phyloP scores from a whole-genome alignment of 2,113 vertebrate genomes.

The Gracilinanus agilis region DNA sequence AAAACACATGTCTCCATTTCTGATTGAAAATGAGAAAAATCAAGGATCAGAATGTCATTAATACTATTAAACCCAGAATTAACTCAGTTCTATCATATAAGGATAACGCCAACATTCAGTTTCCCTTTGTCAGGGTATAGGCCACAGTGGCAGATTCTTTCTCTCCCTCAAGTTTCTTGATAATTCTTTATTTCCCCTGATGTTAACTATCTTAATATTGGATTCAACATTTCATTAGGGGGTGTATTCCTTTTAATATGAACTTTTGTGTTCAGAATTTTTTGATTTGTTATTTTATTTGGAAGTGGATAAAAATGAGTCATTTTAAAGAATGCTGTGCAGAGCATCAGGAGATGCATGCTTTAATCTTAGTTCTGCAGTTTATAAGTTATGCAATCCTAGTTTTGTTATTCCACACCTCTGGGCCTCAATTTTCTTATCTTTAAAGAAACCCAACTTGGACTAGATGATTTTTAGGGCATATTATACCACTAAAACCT shows the following conservation, averaged over 20 bases:
- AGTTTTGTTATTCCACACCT: not conserved
- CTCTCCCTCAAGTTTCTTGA: not conserved
- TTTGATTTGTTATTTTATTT: not conserved
- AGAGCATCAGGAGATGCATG: not conserved
- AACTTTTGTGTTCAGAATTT: not conserved
- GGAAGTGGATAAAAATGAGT: not conserved
- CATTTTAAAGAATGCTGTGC: not conserved
- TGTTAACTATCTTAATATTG: not conserved
- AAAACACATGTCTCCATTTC: slow-evolving; percentile 70
- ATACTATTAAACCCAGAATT: slow-evolving; percentile 74
- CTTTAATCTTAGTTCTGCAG: not conserved
- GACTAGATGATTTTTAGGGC: not conserved
- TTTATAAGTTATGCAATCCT: not conserved
- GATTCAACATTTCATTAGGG: not conserved
- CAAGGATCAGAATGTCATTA: slow-evolving; percentile 78
- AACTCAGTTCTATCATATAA: slow-evolving; percentile 65
- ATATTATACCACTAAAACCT: not conserved
- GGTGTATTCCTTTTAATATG: not conserved
- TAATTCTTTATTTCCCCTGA: not conserved
- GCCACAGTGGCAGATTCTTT: not conserved
- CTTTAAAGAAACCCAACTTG: not conserved
- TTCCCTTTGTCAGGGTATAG: not conserved
- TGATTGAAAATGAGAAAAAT: slow-evolving; percentile 78
- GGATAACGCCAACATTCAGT: slow-evolving; percentile 40
- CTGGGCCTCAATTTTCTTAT: not conserved